phyloP scores from a whole-genome alignment of 2,113 vertebrate species.

The Mionectes macconnelli region DNA sequence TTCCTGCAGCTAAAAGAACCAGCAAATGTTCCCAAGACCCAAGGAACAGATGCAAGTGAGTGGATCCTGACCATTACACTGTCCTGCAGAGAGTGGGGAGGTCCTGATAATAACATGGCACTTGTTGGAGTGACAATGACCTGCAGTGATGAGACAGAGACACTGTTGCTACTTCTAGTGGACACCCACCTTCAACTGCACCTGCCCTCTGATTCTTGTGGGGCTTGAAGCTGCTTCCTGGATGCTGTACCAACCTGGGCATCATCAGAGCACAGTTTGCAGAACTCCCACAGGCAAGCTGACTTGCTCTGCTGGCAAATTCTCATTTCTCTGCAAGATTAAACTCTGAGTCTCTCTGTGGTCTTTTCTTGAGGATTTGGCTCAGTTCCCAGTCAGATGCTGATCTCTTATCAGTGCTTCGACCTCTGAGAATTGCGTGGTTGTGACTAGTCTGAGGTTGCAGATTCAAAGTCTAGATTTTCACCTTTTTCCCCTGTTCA shows the following conservation, averaged over 20 bases:
- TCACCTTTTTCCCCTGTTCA: not conserved
- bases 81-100: not conserved
- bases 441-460: not conserved
- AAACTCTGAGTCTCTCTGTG: not conserved
- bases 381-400: not conserved
- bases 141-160: rapidly evolving
- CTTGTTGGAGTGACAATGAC: not conserved
- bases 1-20: not conserved
- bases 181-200: not conserved
- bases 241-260: not conserved
- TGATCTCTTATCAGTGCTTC: not conserved
- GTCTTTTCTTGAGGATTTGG: not conserved
- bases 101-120: rapidly evolving
- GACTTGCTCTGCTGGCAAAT: not conserved
- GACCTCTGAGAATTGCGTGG: not conserved
- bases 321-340: not conserved
- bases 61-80: not conserved
- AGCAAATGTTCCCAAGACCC: not conserved
- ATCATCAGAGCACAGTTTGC: not conserved
- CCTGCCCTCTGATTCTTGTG: not conserved
- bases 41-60: rapidly evolving
- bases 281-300: not conserved
- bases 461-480: not conserved
- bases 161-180: rapidly evolving
- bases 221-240: not conserved